Base-by-base conservation (phyloP, 2,797 vertebrate genomes). In the Psittacula derbiana region DNA sequence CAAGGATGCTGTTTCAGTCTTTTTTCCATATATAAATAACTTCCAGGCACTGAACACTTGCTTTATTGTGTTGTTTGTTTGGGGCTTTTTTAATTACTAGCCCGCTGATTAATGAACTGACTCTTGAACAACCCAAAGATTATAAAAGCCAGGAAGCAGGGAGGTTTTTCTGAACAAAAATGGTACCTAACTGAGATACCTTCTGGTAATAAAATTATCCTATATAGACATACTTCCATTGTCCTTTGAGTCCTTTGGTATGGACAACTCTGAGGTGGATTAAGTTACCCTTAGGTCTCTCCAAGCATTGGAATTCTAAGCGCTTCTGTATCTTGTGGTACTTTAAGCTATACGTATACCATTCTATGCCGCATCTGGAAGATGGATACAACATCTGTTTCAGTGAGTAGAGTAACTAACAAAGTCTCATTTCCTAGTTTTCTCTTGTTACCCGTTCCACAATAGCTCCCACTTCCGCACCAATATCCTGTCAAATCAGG, bases 391-490 rank as follows among this genome's bases (percentile, higher is more conserved):
- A 52, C 81, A 91, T 61, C 81, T 96, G 91, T 93, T 78, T 84
- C 70, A 76, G 55, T 50, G 86, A 92, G 74, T 20, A 58, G 66
- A 84, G 58, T 53, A 69, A 44, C 65, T 80, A 55, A 80, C 70
- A 71, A 81, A 69, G 71, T 53, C 60, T 80, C 27, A 87, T 84
- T 96, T 96, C 95, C 94, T 93, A 49, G 20, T 53, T 93, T 94
- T 94, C 80, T 92, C 92, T 78, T 86, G 83, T 89, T 72, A 86
- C 58, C 58, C 23, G 55, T 94, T 70, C 50, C 67, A 85, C 83
- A 94, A 87, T 75, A 87, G 84, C 19, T 76, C 55, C 53, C 57
- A 57, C 88, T 93, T 95, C 91, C 84, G 21, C 60, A 73, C 11
- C 46, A 33, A 72, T 61, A 92, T 86, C 92, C 88, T 93, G 80